phyloP scores from a whole-genome alignment of 2,888 invertebrate genomes.

The Pyrocoelia pectoralis region DNA sequence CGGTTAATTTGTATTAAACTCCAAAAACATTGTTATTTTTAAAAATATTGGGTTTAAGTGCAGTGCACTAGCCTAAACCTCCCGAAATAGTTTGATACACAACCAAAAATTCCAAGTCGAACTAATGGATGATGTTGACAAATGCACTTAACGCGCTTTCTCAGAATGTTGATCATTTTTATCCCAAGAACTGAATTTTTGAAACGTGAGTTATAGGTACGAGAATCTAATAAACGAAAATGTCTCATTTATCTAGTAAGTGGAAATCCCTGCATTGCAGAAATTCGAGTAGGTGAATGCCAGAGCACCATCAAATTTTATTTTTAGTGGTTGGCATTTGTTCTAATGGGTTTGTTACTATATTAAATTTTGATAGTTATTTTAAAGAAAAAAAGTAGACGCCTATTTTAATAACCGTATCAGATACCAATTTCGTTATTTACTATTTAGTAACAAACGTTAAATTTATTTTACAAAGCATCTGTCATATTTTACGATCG shows the following conservation, averaged over 20 bases:
- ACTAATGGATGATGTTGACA: constrained; percentile 27
- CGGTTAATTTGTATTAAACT: too few species aligned
- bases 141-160: constrained; percentile 15
- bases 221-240: background rate
- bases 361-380: too few species aligned
- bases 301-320: constrained; percentile 2
- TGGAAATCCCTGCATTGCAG: constrained; percentile 8
- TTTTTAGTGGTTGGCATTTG: constrained; percentile 8
- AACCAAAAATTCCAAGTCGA: constrained; percentile 16
- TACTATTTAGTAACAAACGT: too few species aligned
- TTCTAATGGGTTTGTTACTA: background rate
- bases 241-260: too few species aligned
- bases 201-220: background rate
- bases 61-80: constrained; percentile 27
- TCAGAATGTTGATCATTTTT: background rate
- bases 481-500: background rate
- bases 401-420: too few species aligned
- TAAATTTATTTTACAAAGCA: too few species aligned
- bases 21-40: constrained; percentile 10
- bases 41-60: constrained; percentile 24
- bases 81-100: constrained; percentile 21
- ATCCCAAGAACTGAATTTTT: background rate
- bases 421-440: too few species aligned
- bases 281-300: background rate
- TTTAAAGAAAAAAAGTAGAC: too few species aligned